Conservation (phyloP, 1,140 invertebrate species). For the Pantala flavescens region DNA sequence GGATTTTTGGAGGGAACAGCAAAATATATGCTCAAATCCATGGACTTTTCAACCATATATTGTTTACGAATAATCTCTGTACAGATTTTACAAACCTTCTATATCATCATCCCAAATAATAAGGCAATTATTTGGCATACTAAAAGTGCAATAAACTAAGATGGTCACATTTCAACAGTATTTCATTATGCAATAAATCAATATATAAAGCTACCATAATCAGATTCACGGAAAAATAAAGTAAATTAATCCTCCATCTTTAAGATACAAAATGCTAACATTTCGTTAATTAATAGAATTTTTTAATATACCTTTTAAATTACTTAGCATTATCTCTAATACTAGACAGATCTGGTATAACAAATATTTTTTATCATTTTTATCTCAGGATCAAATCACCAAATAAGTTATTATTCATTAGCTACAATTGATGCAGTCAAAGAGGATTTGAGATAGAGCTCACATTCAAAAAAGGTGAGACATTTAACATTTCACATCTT, state of each 20-base stretch:
- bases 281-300: not conserved
- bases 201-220: not conserved
- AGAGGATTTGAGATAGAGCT: not conserved
- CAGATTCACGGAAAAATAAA: not conserved
- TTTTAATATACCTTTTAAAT: not conserved
- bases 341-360: constrained; percentile 6
- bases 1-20: not conserved
- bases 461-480: not conserved
- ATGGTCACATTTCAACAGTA: not conserved
- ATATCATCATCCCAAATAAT: not conserved
- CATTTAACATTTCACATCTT: not conserved
- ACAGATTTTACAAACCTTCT: constrained; percentile 5
- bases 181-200: not conserved
- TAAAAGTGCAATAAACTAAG: not conserved
- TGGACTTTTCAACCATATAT: not conserved
- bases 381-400: not conserved
- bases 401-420: not conserved
- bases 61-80: constrained; percentile 2
- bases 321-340: not conserved
- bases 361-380: not conserved
- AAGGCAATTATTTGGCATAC: not conserved
- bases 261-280: not conserved
- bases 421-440: not conserved
- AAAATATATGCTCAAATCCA: not conserved
- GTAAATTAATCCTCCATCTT: not conserved